These are phyloP conservation scores for Scaptomyza cyrtandrae DNA, from an alignment of 2,888 invertebrate genomes.

Conservation along the genomic window DNA sequence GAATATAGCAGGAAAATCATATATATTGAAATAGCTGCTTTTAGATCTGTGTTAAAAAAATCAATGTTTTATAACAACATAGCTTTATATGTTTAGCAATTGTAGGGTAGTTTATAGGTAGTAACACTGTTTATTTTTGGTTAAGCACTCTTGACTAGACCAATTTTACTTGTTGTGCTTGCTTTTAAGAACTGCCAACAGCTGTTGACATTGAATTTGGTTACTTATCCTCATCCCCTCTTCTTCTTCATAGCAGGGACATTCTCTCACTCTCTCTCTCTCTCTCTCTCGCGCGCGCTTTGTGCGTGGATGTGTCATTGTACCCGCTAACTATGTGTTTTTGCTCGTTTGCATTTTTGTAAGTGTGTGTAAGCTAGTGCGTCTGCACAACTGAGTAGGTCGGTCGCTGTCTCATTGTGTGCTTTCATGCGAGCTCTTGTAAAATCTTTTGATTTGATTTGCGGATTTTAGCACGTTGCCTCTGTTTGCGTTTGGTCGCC, in stretches of 20 bases:
- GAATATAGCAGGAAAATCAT: no score
- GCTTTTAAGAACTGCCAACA: conserved; percentile 62
- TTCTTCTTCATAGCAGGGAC: neutral
- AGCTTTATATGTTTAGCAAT: no score
- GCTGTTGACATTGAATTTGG: conserved; percentile 75
- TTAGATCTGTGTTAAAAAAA: no score
- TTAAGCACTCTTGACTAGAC: conserved; percentile 4
- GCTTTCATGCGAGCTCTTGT: conserved; percentile 65
- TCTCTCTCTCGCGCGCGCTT: neutral
- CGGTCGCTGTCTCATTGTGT: conserved; percentile 38
- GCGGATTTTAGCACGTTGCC: conserved; percentile 64
- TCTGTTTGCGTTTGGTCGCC: conserved; percentile 26
- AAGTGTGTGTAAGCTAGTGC: conserved; percentile 23
- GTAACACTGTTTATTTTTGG: conserved; percentile 3
- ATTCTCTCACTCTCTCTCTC: conserved; percentile 1
- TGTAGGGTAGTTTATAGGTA: neutral
- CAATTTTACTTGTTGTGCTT: conserved; percentile 34
- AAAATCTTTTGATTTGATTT: conserved; percentile 77
- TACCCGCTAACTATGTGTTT: conserved; percentile 22
- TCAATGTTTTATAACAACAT: neutral
- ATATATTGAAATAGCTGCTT: no score
- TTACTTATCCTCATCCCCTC: conserved; percentile 21
- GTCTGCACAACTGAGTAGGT: conserved; percentile 24
- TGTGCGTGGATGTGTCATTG: conserved; percentile 20
- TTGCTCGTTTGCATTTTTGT: conserved; percentile 8